These are phyloP conservation scores for Rhodophaea formosa DNA, from an alignment of 2,888 invertebrate genomes.

Conservation along the genomic window DNA sequence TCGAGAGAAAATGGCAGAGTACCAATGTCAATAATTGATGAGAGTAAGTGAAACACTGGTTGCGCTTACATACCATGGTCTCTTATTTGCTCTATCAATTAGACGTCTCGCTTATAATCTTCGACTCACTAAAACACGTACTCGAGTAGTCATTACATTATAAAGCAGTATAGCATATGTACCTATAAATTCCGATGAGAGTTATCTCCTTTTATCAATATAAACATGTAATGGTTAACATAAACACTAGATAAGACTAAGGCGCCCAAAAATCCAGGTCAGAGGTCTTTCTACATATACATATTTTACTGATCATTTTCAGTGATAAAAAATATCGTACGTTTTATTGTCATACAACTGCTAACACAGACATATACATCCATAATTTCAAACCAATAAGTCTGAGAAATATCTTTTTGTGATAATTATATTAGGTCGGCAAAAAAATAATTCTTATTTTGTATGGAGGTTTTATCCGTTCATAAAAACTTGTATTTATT, in stretches of 20 bases:
- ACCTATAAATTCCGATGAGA: not conserved
- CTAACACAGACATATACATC: slow-evolving; percentile 23
- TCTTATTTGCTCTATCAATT: slow-evolving; percentile 9
- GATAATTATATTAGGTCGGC: too few species aligned
- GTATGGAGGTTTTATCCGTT: too few species aligned
- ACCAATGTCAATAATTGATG: slow-evolving; percentile 32
- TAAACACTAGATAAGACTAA: not conserved
- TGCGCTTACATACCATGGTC: slow-evolving; percentile 15
- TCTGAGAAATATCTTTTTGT: too few species aligned
- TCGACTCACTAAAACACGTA: not conserved
- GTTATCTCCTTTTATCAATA: not conserved
- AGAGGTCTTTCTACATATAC: not conserved
- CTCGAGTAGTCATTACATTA: not conserved
- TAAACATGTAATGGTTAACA: slow-evolving; percentile 4
- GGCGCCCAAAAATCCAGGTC: not conserved
- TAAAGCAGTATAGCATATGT: not conserved
- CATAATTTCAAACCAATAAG: too few species aligned
- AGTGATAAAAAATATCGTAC: not conserved
- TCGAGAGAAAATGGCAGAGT: slow-evolving; percentile 17
- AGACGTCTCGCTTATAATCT: not conserved
- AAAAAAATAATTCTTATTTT: too few species aligned
- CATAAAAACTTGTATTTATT: too few species aligned
- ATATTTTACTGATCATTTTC: not conserved
- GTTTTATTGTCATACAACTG: not conserved
- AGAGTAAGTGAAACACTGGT: slow-evolving; percentile 39